Conservation (phyloP, 53 echinoderm and acorn worm genomes). For the Holothuria leucospilota region DNA sequence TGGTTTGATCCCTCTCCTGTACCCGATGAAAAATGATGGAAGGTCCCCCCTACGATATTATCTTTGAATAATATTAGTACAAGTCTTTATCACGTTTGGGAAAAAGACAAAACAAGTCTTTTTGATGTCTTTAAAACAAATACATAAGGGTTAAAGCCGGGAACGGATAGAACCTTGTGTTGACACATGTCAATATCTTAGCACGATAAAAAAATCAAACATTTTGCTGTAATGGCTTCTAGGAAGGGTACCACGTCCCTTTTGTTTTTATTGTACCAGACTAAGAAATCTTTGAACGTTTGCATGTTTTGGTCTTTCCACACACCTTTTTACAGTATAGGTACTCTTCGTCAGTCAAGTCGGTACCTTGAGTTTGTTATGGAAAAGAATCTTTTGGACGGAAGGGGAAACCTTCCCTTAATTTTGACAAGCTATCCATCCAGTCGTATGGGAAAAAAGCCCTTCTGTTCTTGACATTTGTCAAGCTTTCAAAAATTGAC, state of each 20-base stretch:
- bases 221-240: constrained; percentile 43
- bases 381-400: neutral
- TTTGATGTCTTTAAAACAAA: constrained; percentile 3
- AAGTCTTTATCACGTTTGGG: neutral
- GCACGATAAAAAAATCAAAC: constrained; percentile 13
- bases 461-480: too few relatives aligned
- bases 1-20: constrained; percentile 34
- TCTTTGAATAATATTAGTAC: neutral
- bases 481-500: neutral
- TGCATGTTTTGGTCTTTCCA: constrained; percentile 40
- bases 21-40: neutral
- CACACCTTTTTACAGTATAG: neutral
- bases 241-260: constrained; percentile 21
- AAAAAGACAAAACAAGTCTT: neutral
- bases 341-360: neutral
- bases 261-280: constrained; percentile 63
- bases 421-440: constrained; percentile 22
- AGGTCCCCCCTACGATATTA: too few relatives aligned
- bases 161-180: constrained; percentile 20
- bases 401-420: neutral
- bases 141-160: constrained; percentile 5
- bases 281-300: constrained; percentile 46
- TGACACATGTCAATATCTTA: neutral
- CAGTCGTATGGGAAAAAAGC: neutral
- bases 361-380: too few relatives aligned